Conservation (phyloP, 1,140 invertebrate species). For the Zaprionus taronus region DNA sequence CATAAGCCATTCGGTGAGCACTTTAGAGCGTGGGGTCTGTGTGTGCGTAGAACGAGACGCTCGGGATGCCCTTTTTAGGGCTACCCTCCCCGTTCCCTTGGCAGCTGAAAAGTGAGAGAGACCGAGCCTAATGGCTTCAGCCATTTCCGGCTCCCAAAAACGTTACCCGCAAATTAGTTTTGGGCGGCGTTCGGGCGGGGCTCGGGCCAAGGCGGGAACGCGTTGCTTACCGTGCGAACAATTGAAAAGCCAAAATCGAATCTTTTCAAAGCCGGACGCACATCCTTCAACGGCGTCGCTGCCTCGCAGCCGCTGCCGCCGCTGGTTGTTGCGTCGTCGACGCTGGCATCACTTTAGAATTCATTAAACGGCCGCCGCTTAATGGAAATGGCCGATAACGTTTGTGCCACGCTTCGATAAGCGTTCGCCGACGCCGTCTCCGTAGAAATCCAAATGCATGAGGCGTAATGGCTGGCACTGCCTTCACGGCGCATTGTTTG, state of each 20-base stretch:
- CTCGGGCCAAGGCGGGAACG: background rate
- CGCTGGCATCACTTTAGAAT: conserved; percentile 73
- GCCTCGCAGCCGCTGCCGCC: conserved; percentile 11
- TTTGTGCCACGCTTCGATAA: conserved; percentile 79
- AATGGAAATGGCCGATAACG: conserved; percentile 83
- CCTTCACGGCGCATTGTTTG: conserved; percentile 60
- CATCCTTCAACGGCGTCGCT: conserved; percentile 56
- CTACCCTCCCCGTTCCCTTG: background rate
- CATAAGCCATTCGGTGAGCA: conserved; percentile 70
- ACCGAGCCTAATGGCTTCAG: conserved; percentile 71
- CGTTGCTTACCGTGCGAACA: conserved; percentile 67
- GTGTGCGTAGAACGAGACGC: background rate
- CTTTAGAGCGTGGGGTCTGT: conserved; percentile 21
- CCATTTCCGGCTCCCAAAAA: conserved; percentile 77
- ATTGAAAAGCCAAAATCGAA: conserved; percentile 80
- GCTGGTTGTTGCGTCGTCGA: conserved; percentile 25
- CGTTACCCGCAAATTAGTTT: conserved; percentile 81
- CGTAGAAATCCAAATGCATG: conserved; percentile 51
- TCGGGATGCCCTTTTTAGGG: background rate
- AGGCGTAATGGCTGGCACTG: conserved; percentile 36
- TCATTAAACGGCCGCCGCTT: conserved; percentile 81
- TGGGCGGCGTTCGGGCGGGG: conserved; percentile 24
- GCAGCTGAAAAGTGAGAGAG: conserved; percentile 23
- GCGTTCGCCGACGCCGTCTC: conserved; percentile 47
- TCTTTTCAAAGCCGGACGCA: conserved; percentile 69